Conservation (phyloP, 2,113 vertebrate species). For the Aptenodytes forsteri region DNA sequence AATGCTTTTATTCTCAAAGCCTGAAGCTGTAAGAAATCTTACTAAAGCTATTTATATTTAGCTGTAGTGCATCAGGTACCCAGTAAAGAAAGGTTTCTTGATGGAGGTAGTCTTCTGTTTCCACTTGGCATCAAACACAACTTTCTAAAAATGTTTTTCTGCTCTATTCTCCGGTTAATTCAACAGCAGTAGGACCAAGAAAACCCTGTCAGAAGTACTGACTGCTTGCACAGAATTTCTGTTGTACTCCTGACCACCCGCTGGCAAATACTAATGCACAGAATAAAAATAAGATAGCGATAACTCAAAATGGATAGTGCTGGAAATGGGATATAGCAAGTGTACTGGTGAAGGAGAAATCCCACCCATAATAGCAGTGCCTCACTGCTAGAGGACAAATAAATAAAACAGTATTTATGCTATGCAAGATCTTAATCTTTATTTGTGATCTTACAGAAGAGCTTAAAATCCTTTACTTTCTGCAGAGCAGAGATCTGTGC, state of each 20-base stretch:
- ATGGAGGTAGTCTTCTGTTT: slow-evolving; percentile 19
- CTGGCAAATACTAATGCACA: slow-evolving; percentile 26
- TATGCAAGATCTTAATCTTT: slow-evolving; percentile 2
- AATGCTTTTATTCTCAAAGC: slow-evolving; percentile 54
- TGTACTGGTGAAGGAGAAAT: background rate
- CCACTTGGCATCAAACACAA: slow-evolving; percentile 20
- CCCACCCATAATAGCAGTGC: background rate
- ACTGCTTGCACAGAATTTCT: slow-evolving; percentile 16
- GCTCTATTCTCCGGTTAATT: slow-evolving; percentile 41
- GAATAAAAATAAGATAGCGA: background rate
- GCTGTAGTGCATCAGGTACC: background rate
- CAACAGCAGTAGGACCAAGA: background rate
- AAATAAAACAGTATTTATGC: background rate
- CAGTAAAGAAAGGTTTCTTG: slow-evolving; percentile 13
- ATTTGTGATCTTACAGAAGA: slow-evolving; percentile 5
- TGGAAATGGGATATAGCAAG: background rate
- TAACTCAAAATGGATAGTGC: background rate
- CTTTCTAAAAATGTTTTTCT: slow-evolving; percentile 34
- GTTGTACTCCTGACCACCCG: background rate
- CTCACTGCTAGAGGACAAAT: background rate
- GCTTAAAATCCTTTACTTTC: slow-evolving; percentile 10
- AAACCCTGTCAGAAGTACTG: background rate
- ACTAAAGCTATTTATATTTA: slow-evolving; percentile 49
- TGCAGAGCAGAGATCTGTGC: slow-evolving; percentile 17
- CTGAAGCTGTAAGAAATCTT: slow-evolving; percentile 40